A percentile compares a stretch with the other conserved stretches of the same genome.
These are phyloP conservation scores for Malurus leucopterus DNA, from an alignment of 2,797 vertebrate species.

Conservation along the genomic window DNA sequence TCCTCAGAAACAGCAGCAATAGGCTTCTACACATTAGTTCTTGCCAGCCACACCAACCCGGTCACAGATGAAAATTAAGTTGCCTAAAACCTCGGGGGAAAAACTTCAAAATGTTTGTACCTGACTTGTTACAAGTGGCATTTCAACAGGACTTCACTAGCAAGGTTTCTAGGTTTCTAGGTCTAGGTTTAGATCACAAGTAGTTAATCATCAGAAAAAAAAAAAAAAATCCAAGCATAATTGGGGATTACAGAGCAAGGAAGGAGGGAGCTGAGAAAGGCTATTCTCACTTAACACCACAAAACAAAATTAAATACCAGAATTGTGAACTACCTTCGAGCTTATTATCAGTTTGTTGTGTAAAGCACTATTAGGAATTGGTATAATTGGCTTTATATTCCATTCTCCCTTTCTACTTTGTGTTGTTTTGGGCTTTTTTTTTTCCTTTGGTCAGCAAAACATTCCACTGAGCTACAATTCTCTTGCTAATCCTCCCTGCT, in stretches of 20 bases:
- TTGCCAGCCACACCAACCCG: fast-evolving
- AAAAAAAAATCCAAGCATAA: background rate
- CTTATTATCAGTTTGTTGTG: background rate
- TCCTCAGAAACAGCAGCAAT: background rate
- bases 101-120: background rate
- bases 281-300: background rate
- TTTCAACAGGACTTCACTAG: background rate
- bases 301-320: background rate
- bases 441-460: background rate
- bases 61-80: background rate
- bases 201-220: background rate
- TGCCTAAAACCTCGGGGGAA: background rate
- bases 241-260: background rate
- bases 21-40: fast-evolving
- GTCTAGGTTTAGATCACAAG: background rate
- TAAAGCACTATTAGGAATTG: background rate
- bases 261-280: background rate
- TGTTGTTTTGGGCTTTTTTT: background rate
- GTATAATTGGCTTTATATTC: background rate
- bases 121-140: background rate
- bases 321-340: background rate
- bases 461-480: background rate
- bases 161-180: fast-evolving
- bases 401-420: background rate
- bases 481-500: background rate